Evolutionary conservation across 2,888 invertebrate species (phyloP), one percentile per base, ranked within the genome.

Genomic region (Antitype chi): DNA sequence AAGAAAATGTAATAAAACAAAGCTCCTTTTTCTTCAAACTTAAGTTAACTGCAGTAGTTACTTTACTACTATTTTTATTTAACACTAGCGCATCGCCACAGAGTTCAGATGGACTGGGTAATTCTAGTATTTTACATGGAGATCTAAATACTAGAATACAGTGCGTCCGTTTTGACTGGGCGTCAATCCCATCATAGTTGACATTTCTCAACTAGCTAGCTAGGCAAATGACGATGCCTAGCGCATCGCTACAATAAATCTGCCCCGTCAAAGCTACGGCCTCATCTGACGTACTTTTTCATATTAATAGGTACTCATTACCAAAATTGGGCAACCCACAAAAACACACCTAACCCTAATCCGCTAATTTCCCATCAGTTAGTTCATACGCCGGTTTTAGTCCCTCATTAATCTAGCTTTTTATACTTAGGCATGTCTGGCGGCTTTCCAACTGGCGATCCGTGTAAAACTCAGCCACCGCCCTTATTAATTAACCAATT

Each of bases 401-500:
- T 80, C 86, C 77, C 84, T 90, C 91, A 91, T 93, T 91, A 91
- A 92, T 92, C 91, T 91, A 90, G 90, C 91, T 93, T 94, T 94
- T 94, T 94, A 93, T 91, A 91, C 89, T 90, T 89, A 89, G 90
- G 87, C 88, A 90, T 91, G 90, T 90, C 89, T 95, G 96, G 95
- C 96, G 86, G 82, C 82, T 85, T 90, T 94, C 95, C 95, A 95
- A 91, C 91, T 91, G 93, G 91, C 91, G 90, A 90, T 85, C 90
- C 92, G 91, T 95, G 93, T 94, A 93, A 94, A 94, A 92, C 92
- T 92, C 92, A 91, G 90, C 89, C 85, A 89, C 88, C 89, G 85
- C 87, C 93, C 93, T 95, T 95, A 96, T 96, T 96, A 95, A 96
- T 96, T 96, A 96, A 94, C 93, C 95, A 96, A 96, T 96, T 96